Base-by-base conservation (phyloP, 2,113 vertebrate species). In the Equus quagga region DNA sequence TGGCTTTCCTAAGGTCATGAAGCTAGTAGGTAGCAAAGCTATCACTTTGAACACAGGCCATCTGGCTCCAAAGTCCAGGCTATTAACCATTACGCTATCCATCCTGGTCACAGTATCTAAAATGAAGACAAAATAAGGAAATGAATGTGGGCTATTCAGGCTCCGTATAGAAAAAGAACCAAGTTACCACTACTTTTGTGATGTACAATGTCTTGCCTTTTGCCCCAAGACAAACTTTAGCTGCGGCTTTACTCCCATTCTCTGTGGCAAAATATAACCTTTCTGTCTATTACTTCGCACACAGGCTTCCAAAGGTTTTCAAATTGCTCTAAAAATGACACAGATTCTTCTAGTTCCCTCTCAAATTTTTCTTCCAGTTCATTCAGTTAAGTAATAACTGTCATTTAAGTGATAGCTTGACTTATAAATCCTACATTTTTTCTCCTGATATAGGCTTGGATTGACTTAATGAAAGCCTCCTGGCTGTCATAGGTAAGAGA, bases 111-210 rank as follows among this genome's bases (percentile, higher is more conserved):
- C 11, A 46, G 6, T 79, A 54, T 44, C 56, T 79, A 90, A 82
- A 70, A 72, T 44, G 6, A 88, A 84, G 26, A 94, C 46, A 96
- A 91, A 92, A 75, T 91, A 6, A 96, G 19, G 21, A 83, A 87
- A 56, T 64, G 26, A 41, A 10, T 88, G 13, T 73, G 24, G 18
- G 2, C 58, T 76, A 31, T 33, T 60, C 36, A 87, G 23, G 11
- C 9, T 88, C 41, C 23, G 46, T 67, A 3, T 19, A 78, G 60
- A 65, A 94, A 58, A 0, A 36, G 26, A 81, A 92, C 51, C 8
- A 75, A 83, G 24, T 94, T 85, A 82, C 18, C 14, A 70, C 69
- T 90, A 44, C 76, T 83, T 89, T 80, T 87, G n/a, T 93, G 28
- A 64, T 72, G 10, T 17, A 46, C 11, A 89, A 51, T 75, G 11